Evolutionary conservation across 2,888 invertebrate species (phyloP).

Genomic region (Kryphioiulus occultus): DNA sequence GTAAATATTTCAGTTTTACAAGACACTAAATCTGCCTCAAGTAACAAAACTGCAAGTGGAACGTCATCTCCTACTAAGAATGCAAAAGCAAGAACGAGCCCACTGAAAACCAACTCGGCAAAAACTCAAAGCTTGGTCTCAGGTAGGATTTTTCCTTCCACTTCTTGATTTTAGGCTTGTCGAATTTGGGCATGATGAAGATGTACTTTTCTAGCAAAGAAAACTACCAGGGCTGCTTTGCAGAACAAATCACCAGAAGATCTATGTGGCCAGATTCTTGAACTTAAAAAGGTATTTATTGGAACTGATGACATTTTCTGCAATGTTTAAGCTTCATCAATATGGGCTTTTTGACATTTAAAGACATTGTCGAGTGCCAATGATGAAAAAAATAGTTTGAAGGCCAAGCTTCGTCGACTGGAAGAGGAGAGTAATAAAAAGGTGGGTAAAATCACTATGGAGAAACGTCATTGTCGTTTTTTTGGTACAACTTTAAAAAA

Average conservation of each 20-base stretch:
- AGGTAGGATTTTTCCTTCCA: background rate
- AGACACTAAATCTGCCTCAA: background rate
- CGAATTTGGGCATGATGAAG: background rate
- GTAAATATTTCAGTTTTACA: background rate
- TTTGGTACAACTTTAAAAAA: no score
- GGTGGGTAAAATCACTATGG: conserved; percentile 55
- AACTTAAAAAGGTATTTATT: conserved; percentile 48
- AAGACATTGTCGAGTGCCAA: conserved; percentile 60
- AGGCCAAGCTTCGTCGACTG: conserved; percentile 60
- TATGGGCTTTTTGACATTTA: conserved; percentile 49
- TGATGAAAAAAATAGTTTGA: conserved; percentile 60
- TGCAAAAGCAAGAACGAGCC: background rate
- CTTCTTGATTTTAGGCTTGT: background rate
- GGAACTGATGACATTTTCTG: background rate
- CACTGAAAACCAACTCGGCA: background rate
- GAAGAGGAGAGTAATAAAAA: conserved; percentile 63
- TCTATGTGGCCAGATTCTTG: conserved; percentile 44
- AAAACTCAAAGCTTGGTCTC: background rate
- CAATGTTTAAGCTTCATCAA: background rate
- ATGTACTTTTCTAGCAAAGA: conserved; percentile 19
- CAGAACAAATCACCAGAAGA: conserved; percentile 49
- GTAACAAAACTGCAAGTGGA: background rate
- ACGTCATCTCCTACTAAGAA: background rate
- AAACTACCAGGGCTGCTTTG: background rate
- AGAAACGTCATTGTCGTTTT: no score